These are phyloP conservation scores for Anser cygnoides DNA, from an alignment of 2,113 vertebrate genomes.

Conservation along the genomic window DNA sequence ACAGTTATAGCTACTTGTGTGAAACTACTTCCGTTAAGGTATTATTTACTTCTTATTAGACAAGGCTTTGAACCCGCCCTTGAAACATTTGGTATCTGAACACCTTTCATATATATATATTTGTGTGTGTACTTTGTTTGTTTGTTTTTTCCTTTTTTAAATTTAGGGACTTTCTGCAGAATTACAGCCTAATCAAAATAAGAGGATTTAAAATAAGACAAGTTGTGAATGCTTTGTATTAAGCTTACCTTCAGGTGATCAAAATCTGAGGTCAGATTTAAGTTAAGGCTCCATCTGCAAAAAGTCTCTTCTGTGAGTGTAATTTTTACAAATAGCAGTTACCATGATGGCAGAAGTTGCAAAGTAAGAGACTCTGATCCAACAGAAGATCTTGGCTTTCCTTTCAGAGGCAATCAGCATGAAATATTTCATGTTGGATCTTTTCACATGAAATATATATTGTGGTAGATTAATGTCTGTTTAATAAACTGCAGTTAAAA, in stretches of 20 bases:
- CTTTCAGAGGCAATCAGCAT: neutral
- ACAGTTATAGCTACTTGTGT: neutral
- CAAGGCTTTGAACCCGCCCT: neutral
- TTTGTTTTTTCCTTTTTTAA: neutral
- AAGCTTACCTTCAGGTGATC: neutral
- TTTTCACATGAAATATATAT: neutral
- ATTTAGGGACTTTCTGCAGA: neutral
- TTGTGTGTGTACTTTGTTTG: neutral
- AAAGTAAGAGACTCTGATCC: neutral
- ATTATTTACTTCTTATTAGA: neutral
- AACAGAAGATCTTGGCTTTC: neutral
- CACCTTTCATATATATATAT: rapidly evolving
- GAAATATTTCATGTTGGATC: neutral
- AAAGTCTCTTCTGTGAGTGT: neutral
- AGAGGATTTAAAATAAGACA: neutral
- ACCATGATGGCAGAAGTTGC: neutral
- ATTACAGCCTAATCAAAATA: neutral
- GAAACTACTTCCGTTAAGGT: neutral
- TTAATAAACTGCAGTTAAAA: neutral
- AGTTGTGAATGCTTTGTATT: neutral
- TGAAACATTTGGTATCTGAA: neutral
- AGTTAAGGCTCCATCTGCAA: neutral
- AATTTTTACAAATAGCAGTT: neutral
- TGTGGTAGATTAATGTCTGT: neutral
- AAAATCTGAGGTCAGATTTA: neutral